phyloP scores from a whole-genome alignment of 2,113 vertebrate genomes.

The Nannospalax galili region DNA sequence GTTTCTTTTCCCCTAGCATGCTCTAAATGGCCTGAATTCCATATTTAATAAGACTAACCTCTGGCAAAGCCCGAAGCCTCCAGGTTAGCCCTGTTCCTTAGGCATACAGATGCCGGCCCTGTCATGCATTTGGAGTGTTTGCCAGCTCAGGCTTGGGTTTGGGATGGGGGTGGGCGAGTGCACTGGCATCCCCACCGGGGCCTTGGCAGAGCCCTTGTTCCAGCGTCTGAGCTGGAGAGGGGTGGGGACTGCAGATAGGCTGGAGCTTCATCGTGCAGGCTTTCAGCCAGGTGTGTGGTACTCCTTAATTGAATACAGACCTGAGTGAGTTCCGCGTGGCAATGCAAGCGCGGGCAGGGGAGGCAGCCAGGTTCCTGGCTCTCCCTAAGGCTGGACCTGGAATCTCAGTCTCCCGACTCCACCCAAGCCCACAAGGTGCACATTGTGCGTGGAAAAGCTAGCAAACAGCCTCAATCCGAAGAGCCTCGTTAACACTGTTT shows the following conservation, averaged over 20 bases:
- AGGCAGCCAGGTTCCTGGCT: background rate
- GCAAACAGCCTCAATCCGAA: constrained; percentile 67
- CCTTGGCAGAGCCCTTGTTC: background rate
- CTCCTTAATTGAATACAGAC: constrained; percentile 76
- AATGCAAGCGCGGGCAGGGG: accelerated
- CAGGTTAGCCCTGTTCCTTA: background rate
- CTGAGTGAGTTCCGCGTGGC: constrained; percentile 70
- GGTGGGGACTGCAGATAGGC: background rate
- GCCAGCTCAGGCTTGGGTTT: background rate
- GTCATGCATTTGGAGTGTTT: background rate
- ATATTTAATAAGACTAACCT: constrained; percentile 29
- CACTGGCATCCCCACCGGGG: accelerated
- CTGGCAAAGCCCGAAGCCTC: background rate
- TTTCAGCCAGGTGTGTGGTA: constrained; percentile 76
- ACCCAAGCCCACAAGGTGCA: background rate
- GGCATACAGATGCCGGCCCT: background rate
- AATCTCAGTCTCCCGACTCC: background rate
- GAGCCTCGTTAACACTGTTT: constrained; percentile 83
- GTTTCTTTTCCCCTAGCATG: background rate
- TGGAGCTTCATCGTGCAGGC: constrained; percentile 33
- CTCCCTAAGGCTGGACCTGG: background rate
- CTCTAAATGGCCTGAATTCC: background rate
- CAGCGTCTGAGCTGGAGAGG: background rate
- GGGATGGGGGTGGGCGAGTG: background rate
- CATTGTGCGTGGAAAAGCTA: constrained; percentile 39